A percentile compares a stretch with the other conserved stretches of the same genome.
Conservation (phyloP, 2,113 vertebrate genomes). For the Podocnemis expansa region DNA sequence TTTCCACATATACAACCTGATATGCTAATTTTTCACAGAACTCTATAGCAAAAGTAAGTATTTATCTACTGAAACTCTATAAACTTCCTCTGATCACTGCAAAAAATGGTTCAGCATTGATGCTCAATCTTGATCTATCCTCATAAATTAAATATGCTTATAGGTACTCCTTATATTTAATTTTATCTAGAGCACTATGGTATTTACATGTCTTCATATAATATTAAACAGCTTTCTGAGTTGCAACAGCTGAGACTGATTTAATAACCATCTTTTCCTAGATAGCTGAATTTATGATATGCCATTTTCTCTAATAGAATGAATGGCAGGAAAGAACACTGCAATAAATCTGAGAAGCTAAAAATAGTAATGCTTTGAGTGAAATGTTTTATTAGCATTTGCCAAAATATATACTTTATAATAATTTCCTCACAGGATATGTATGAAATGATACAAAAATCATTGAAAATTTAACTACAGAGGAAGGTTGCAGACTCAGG, state of each 20-base stretch:
- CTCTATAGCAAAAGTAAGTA: neutral
- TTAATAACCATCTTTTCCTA: neutral
- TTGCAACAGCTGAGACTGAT: neutral
- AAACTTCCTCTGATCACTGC: neutral
- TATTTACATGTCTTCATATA: neutral
- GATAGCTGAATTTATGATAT: neutral
- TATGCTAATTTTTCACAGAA: neutral
- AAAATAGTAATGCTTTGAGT: neutral
- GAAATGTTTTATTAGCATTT: neutral
- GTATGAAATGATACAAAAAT: neutral
- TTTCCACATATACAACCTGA: neutral
- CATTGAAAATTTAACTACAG: neutral
- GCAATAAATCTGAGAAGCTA: neutral
- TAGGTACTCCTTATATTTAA: neutral
- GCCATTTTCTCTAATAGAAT: neutral
- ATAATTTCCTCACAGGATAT: neutral
- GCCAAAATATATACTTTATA: neutral
- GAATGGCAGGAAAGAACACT: neutral
- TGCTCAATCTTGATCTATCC: neutral
- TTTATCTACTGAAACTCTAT: rapidly evolving
- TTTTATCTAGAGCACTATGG: neutral
- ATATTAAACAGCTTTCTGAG: neutral
- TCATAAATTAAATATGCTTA: neutral
- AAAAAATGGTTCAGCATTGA: neutral
- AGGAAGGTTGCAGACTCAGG: neutral